Conservation (phyloP, 1,140 invertebrate species). For the Penaeus chinensis region DNA sequence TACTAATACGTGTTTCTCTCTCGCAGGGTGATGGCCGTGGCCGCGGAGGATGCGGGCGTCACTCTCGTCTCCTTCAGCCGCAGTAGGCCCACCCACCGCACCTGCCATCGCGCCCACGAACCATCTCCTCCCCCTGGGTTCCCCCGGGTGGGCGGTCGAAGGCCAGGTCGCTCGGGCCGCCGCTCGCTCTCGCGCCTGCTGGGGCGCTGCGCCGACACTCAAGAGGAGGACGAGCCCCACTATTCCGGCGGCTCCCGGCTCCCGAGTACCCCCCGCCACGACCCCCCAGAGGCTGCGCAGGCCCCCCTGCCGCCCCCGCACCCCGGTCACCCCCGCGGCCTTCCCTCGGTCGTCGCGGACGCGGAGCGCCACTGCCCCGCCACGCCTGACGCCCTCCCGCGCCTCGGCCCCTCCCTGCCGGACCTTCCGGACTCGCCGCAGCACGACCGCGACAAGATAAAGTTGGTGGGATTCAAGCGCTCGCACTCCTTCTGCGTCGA, state of each 20-base stretch:
- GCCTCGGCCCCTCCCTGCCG: too few relatives aligned
- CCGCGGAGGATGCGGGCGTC: slow-evolving; percentile 50
- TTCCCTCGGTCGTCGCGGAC: not conserved
- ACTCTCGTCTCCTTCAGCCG: slow-evolving; percentile 51
- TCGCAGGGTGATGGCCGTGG: slow-evolving; percentile 52
- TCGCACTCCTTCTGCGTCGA: slow-evolving; percentile 50
- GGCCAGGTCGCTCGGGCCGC: slow-evolving; percentile 1
- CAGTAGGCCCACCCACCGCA: slow-evolving; percentile 33
- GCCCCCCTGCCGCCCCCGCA: not conserved
- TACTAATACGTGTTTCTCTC: not conserved
- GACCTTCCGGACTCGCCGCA: slow-evolving; percentile 39
- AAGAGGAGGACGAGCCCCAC: slow-evolving; percentile 38
- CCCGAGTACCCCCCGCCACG: not conserved
- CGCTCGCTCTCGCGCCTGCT: slow-evolving; percentile 51
- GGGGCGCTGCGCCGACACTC: slow-evolving; percentile 39
- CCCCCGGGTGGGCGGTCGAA: not conserved
- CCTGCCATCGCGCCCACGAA: not conserved
- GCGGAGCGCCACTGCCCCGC: not conserved
- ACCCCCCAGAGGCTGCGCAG: not conserved
- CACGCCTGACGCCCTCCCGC: not conserved
- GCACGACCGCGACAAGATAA: slow-evolving; percentile 34
- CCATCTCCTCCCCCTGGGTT: not conserved
- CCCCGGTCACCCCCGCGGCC: not conserved
- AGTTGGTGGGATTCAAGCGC: slow-evolving; percentile 41
- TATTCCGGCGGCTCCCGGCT: not conserved